phyloP scores from a whole-genome alignment of 2,113 vertebrate species.

The Alligator mississippiensis region DNA sequence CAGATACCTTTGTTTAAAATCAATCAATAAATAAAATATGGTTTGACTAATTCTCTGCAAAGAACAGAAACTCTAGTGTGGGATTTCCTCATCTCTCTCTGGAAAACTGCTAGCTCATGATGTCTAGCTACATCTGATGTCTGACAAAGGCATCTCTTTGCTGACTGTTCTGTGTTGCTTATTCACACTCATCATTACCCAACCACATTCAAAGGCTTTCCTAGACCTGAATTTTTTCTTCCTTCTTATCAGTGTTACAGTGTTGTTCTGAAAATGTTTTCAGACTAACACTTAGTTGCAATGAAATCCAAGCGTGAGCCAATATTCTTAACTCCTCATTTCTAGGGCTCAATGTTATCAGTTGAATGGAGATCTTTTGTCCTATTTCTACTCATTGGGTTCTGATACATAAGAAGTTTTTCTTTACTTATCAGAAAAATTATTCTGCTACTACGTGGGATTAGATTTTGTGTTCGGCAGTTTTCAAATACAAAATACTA shows the following conservation, averaged over 20 bases:
- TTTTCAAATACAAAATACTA: conserved; percentile 24
- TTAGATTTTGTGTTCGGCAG: conserved; percentile 37
- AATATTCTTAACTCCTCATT: not conserved
- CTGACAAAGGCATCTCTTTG: not conserved
- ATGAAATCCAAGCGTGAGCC: not conserved
- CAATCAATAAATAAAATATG: not conserved
- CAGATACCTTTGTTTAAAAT: not conserved
- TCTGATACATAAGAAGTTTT: not conserved
- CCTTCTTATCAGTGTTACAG: not conserved
- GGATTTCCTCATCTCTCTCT: rapidly evolving
- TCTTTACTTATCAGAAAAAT: not conserved
- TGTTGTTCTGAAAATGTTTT: not conserved
- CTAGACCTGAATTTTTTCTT: too few relatives aligned
- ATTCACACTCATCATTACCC: rapidly evolving
- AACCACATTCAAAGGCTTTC: rapidly evolving
- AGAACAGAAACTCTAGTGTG: rapidly evolving
- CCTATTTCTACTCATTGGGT: not conserved
- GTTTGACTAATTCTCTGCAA: not conserved
- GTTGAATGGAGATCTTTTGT: not conserved
- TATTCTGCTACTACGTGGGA: conserved; percentile 15
- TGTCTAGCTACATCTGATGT: not conserved
- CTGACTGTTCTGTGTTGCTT: not conserved
- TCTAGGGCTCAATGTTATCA: not conserved
- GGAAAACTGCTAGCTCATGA: not conserved
- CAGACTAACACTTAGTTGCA: rapidly evolving